Percentiles rank a stretch among this genome's conserved stretches.
phyloP scores from a whole-genome alignment of 2,888 invertebrate species.

The Trisateles emortualis region DNA sequence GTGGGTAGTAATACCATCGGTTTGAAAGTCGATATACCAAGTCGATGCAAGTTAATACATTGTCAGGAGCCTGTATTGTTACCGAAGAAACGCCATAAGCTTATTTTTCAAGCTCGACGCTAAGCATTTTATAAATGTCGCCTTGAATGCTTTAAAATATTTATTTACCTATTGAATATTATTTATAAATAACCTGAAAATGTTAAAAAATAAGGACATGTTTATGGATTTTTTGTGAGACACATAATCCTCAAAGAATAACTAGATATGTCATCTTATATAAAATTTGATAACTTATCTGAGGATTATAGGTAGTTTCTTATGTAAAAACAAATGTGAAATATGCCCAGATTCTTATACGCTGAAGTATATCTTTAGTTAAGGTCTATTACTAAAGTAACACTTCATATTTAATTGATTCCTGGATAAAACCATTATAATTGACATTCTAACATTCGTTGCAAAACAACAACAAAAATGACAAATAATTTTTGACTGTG shows the following conservation, averaged over 20 bases:
- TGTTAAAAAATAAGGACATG: slow-evolving; percentile 14
- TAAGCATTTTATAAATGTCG: slow-evolving; percentile 46
- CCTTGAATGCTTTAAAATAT: slow-evolving; percentile 45
- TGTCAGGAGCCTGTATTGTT: slow-evolving; percentile 40
- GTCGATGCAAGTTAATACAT: slow-evolving; percentile 27
- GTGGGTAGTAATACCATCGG: slow-evolving; percentile 11
- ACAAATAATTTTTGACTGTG: neutral
- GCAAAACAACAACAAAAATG: neutral
- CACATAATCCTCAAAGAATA: neutral
- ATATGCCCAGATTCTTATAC: slow-evolving; percentile 35
- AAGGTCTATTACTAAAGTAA: neutral
- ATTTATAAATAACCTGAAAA: slow-evolving; percentile 22
- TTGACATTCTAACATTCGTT: neutral
- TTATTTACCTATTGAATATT: slow-evolving; percentile 38
- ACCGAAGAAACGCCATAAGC: slow-evolving; percentile 48
- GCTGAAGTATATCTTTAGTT: neutral
- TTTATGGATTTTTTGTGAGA: slow-evolving; percentile 25
- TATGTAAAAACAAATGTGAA: slow-evolving; percentile 9
- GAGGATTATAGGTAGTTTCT: slow-evolving; percentile 11
- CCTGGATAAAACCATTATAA: neutral
- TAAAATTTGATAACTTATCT: slow-evolving; percentile 8
- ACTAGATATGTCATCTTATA: neutral
- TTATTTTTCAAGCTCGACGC: slow-evolving; percentile 41
- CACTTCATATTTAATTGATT: neutral
- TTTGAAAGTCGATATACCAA: slow-evolving; percentile 37